phyloP scores from a whole-genome alignment of 2,113 vertebrate species.

The Pristiophorus japonicus region DNA sequence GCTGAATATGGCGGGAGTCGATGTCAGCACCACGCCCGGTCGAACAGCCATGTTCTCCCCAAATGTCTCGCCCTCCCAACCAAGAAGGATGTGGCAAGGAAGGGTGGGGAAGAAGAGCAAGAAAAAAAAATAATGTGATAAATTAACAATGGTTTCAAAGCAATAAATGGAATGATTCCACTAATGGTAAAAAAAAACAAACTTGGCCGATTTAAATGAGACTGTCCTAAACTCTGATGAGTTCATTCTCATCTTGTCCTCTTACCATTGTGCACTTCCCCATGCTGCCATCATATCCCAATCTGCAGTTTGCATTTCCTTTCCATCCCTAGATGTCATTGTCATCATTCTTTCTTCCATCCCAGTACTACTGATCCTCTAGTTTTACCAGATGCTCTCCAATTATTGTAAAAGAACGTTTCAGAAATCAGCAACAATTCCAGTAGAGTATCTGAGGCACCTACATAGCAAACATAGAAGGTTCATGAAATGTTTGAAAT shows the following conservation, averaged over 20 bases:
- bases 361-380: neutral
- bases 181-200: too few species aligned
- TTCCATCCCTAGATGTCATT: constrained; percentile 14
- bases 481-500: constrained; percentile 9
- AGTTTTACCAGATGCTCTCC: constrained; percentile 6
- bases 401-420: constrained; percentile 12
- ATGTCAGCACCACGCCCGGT: too few species aligned
- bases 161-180: too few species aligned
- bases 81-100: too few species aligned
- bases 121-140: neutral
- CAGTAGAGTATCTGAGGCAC: neutral
- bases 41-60: too few species aligned
- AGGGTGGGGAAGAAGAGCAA: neutral
- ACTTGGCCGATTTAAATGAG: neutral
- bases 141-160: too few species aligned
- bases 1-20: too few species aligned
- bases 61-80: neutral
- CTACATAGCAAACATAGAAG: neutral
- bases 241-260: too few species aligned
- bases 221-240: neutral
- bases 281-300: too few species aligned
- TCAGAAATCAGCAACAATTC: neutral
- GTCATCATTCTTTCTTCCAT: neutral
- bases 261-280: neutral
- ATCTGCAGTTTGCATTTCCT: neutral